Percentiles rank a stretch among this genome's conserved stretches.
phyloP scores from a whole-genome alignment of 2,113 vertebrate species.

The Anser cygnoides region DNA sequence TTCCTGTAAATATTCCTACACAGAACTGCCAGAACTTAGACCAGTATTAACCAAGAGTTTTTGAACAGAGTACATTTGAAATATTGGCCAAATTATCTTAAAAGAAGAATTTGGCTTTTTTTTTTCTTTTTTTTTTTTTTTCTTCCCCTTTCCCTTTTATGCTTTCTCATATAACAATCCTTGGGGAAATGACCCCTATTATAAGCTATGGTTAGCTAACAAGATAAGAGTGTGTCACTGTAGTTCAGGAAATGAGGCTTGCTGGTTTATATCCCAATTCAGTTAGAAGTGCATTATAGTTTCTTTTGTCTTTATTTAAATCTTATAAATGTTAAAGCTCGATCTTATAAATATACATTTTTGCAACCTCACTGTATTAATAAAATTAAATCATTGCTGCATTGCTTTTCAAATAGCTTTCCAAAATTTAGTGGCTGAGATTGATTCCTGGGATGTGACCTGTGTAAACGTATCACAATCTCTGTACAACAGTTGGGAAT shows the following conservation, averaged over 20 bases:
- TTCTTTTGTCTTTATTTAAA: conserved; percentile 44
- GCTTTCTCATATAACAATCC: background rate
- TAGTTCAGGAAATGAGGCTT: conserved; percentile 29
- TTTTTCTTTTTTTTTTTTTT: background rate
- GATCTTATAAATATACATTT: background rate
- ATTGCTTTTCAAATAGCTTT: background rate
- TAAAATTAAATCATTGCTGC: background rate
- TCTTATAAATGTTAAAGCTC: conserved; percentile 21
- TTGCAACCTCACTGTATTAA: conserved; percentile 3
- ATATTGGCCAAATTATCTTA: background rate
- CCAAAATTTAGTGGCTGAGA: background rate
- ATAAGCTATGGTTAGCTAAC: conserved; percentile 11
- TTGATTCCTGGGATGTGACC: background rate
- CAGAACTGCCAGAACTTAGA: background rate
- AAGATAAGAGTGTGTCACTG: background rate
- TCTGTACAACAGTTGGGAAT: background rate
- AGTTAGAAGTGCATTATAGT: conserved; percentile 19
- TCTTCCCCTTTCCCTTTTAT: background rate
- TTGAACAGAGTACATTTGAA: background rate
- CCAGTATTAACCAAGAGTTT: background rate
- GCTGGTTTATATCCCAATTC: conserved; percentile 4
- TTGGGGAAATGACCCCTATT: conserved; percentile 15
- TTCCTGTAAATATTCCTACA: background rate
- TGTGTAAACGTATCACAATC: background rate
- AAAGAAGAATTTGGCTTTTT: background rate